phyloP scores from a whole-genome alignment of 2,888 invertebrate genomes.

The Pardosa pseudoannulata region DNA sequence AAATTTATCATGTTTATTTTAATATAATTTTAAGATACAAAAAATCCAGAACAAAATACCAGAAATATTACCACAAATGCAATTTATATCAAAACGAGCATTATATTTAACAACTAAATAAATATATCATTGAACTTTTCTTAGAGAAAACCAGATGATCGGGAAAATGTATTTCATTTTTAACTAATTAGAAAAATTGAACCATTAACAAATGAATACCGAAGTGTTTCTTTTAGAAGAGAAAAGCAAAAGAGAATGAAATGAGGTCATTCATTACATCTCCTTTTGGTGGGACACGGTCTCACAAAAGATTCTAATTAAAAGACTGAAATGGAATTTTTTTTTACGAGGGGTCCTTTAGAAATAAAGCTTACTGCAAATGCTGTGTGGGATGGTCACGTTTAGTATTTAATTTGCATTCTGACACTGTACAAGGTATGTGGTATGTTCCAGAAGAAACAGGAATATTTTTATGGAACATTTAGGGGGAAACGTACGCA shows the following conservation, averaged over 20 bases:
- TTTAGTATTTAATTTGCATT: neutral
- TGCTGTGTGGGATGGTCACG: neutral
- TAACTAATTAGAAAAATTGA: neutral
- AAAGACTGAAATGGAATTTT: neutral
- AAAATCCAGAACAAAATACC: too few relatives aligned
- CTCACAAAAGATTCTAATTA: slow-evolving; percentile 12
- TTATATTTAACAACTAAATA: too few relatives aligned
- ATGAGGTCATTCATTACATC: neutral
- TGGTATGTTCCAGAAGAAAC: neutral
- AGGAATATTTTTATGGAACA: neutral
- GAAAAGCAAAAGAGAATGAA: neutral
- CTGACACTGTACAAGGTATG: neutral
- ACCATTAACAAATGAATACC: neutral
- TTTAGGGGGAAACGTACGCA: neutral
- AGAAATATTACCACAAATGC: too few relatives aligned
- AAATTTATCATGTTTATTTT: too few relatives aligned
- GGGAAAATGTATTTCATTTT: neutral
- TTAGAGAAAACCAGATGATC: neutral
- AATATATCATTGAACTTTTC: too few relatives aligned
- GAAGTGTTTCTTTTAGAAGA: neutral
- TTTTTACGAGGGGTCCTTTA: neutral
- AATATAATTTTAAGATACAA: too few relatives aligned
- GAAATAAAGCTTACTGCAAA: neutral
- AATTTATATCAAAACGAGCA: too few relatives aligned
- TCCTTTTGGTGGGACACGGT: neutral